phyloP scores from a whole-genome alignment of 2,797 vertebrate genomes.

The Poeciliopsis infans region DNA sequence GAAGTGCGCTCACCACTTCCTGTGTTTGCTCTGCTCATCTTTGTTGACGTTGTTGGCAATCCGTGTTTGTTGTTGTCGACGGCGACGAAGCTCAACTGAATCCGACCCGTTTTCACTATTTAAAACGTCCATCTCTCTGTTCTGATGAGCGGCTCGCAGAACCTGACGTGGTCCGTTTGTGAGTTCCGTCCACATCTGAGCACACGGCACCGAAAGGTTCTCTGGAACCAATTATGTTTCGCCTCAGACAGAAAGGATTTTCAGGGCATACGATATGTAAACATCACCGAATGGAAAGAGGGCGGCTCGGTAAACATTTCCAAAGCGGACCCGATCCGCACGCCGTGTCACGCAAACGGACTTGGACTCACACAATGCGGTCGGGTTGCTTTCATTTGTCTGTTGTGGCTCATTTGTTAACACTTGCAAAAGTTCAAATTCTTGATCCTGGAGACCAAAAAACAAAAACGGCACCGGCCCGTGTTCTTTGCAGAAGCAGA shows the following conservation, averaged over 20 bases:
- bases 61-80: conserved; percentile 1
- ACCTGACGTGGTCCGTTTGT: conserved; percentile 3
- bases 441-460: conserved; percentile 10
- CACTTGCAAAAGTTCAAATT: conserved; percentile 10
- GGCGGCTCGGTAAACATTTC: conserved; percentile 51
- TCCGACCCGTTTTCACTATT: conserved; percentile 14
- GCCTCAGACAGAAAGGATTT: conserved; percentile 18
- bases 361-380: conserved; percentile 10
- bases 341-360: not conserved
- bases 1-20: no score
- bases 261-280: conserved; percentile 43
- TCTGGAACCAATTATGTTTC: conserved; percentile 49
- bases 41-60: conserved; percentile 12
- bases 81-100: not conserved
- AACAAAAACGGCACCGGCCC: not conserved
- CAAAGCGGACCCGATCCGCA: conserved; percentile 10
- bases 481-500: not conserved
- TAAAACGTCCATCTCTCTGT: conserved; percentile 8
- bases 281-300: conserved; percentile 32
- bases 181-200: conserved; percentile 42
- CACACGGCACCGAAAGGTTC: conserved; percentile 12
- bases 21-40: not conserved
- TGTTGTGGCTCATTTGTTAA: conserved; percentile 20
- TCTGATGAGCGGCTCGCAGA: conserved; percentile 7
- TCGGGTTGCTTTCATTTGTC: conserved; percentile 32